Evolutionary conservation across 2,888 invertebrate species (phyloP), one percentile per base, ranked within the genome.

Genomic region (Fragum fragum): DNA sequence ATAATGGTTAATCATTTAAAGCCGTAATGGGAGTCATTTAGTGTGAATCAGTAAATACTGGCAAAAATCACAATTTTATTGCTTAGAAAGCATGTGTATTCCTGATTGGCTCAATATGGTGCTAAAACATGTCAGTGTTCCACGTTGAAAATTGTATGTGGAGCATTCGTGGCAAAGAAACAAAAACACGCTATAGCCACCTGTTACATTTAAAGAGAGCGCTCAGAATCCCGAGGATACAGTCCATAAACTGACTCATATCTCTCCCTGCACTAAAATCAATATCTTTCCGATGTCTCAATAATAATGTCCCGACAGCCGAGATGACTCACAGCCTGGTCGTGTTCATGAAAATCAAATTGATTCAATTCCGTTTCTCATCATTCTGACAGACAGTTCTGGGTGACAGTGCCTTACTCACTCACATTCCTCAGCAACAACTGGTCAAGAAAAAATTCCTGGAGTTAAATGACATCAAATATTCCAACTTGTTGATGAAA

Each of bases 331-430:
- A 74, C 26, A 7, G 39, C 53, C 61, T 16, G 14, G 73, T 52
- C 61, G 52, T 63, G 73, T 61, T 74, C 74, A 74, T 74, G 74
- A 74, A 74, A 74, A 66, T 74, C 74, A 74, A 74, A 74, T 74
- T 52, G 66, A 66, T 66, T 74, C 74, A 68, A 68, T 66, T 29
- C 36, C 71, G 42, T 42, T 66, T 66, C 66, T 42, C 66, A 66
- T 66, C 66, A 42, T 21, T 21, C 26, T 42, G 39, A 23, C 66
- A 66, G 66, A 66, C 66, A 66, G 39, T 23, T 66, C 36, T 18
- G 32, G 9, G 39, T 66, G 66, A 66, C 66, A 66, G 18, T 32
- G 32, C 32, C 36, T 36, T 36, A 36, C 66, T 36, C 42, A 61
- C 29, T 5, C 42, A 14, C n/a, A 14, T 21, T 42, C 42, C 9